A percentile compares a stretch with the other conserved stretches of the same genome.
Conservation (phyloP, 2,113 vertebrate species). For the Lota lota region DNA sequence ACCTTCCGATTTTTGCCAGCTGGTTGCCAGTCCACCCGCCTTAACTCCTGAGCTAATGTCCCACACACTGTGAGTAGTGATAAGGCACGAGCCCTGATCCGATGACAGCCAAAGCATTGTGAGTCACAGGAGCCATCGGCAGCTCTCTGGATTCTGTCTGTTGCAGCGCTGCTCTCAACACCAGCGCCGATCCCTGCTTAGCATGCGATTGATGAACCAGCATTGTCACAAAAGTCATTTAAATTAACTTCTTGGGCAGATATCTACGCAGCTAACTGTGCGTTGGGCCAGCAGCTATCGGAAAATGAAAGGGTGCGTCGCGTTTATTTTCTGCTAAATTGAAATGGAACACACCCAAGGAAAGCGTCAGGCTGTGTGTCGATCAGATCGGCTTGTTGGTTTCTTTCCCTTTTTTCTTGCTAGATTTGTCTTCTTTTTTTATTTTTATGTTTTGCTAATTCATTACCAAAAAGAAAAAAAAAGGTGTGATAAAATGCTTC, state of each 20-base stretch:
- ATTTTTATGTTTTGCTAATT: neutral
- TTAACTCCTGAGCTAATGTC: too few species aligned
- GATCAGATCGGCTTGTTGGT: slow-evolving; percentile 33
- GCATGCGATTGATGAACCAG: slow-evolving; percentile 64
- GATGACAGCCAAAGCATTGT: too few species aligned
- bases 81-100: too few species aligned
- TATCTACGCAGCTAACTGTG: slow-evolving; percentile 59
- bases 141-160: slow-evolving; percentile 12
- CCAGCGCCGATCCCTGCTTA: slow-evolving; percentile 52
- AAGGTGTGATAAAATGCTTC: neutral
- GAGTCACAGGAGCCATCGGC: too few species aligned
- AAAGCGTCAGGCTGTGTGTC: slow-evolving; percentile 41
- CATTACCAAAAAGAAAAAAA: neutral
- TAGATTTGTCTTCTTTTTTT: slow-evolving; percentile 26
- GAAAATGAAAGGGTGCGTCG: slow-evolving; percentile 61
- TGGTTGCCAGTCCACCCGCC: too few species aligned
- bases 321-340: slow-evolving; percentile 40
- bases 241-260: slow-evolving; percentile 64
- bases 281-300: slow-evolving; percentile 57
- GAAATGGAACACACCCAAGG: slow-evolving; percentile 47
- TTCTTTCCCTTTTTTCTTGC: slow-evolving; percentile 23
- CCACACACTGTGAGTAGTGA: too few species aligned
- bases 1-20: too few species aligned
- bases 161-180: slow-evolving; percentile 40
- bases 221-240: slow-evolving; percentile 62